These are phyloP conservation scores for Hofmannophila pseudospretella DNA, from an alignment of 2,888 invertebrate genomes.

Conservation along the genomic window DNA sequence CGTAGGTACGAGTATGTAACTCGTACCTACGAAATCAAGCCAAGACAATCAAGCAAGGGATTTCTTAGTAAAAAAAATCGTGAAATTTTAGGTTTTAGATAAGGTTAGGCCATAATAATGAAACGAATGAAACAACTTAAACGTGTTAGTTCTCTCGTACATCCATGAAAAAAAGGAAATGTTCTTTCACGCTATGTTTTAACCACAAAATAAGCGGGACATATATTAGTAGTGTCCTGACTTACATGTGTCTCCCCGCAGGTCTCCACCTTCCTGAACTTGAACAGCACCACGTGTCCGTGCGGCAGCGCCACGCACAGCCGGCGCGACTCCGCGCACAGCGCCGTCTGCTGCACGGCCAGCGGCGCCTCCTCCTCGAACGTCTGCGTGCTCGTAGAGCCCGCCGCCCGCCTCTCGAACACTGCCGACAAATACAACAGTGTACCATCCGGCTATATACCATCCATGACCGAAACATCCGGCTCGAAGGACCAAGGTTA, in stretches of 20 bases:
- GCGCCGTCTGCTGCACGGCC: conserved; percentile 91
- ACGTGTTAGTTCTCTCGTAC: too few relatives aligned
- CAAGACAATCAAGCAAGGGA: too few relatives aligned
- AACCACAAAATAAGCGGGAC: background rate
- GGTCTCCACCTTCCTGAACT: conserved; percentile 95
- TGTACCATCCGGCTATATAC: too few relatives aligned
- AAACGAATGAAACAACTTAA: too few relatives aligned
- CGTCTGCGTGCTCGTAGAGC: conserved; percentile 3
- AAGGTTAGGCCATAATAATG: too few relatives aligned
- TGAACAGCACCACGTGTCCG: conserved; percentile 96
- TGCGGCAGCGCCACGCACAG: conserved; percentile 94
- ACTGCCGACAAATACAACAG: conserved; percentile 41
- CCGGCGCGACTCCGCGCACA: conserved; percentile 93
- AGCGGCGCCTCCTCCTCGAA: conserved; percentile 88
- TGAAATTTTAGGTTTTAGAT: too few relatives aligned
- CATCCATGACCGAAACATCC: background rate
- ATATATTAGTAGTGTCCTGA: conserved; percentile 12
- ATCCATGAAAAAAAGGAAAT: too few relatives aligned
- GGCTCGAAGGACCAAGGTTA: background rate
- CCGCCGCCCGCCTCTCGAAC: conserved; percentile 65
- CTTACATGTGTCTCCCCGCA: conserved; percentile 87
- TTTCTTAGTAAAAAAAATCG: too few relatives aligned
- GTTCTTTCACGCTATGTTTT: too few relatives aligned
- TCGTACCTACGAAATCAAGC: too few relatives aligned
- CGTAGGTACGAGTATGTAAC: too few relatives aligned